Evolutionary conservation across 2,797 vertebrate genomes (phyloP).

Genomic region (Amniataba percoides): DNA sequence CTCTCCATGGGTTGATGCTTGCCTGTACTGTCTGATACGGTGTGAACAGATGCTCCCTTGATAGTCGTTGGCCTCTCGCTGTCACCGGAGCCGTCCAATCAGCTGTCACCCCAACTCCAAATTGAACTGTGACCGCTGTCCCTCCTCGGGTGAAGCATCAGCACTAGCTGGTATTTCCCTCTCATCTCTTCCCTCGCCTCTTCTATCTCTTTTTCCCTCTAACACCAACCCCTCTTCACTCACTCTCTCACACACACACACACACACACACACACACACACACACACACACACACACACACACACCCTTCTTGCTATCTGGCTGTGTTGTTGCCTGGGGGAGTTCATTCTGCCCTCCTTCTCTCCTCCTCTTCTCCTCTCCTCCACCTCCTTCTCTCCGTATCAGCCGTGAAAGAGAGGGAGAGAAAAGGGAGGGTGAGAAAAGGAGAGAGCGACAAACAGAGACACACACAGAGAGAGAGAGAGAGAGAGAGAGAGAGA

Average conservation of each 20-base stretch:
- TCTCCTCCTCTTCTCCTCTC: conserved; percentile 78
- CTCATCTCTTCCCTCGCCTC: conserved; percentile 61
- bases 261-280: conserved; percentile 29
- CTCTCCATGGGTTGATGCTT: conserved; percentile 59
- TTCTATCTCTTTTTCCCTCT: conserved; percentile 55
- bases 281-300: conserved; percentile 48
- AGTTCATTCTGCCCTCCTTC: conserved; percentile 80
- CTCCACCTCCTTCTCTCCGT: conserved; percentile 79
- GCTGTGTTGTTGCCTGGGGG: conserved; percentile 83
- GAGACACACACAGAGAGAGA: conserved; percentile 60
- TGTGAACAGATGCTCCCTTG: conserved; percentile 90
- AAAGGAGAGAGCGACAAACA: conserved; percentile 55
- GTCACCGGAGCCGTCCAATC: conserved; percentile 92
- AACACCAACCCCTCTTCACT: conserved; percentile 35
- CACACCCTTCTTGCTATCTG: conserved; percentile 75
- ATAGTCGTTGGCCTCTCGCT: conserved; percentile 87
- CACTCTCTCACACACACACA: conserved; percentile 12
- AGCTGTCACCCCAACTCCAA: conserved; percentile 91
- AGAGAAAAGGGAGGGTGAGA: conserved; percentile 67
- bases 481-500: conserved; percentile 63
- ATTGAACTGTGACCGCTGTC: conserved; percentile 83
- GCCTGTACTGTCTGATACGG: conserved; percentile 69
- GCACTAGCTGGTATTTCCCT: conserved; percentile 67
- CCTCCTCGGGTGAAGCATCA: conserved; percentile 89
- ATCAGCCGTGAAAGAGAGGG: conserved; percentile 79